Conservation (phyloP, 2,888 invertebrate genomes). For the Deladenus siricidicola region DNA sequence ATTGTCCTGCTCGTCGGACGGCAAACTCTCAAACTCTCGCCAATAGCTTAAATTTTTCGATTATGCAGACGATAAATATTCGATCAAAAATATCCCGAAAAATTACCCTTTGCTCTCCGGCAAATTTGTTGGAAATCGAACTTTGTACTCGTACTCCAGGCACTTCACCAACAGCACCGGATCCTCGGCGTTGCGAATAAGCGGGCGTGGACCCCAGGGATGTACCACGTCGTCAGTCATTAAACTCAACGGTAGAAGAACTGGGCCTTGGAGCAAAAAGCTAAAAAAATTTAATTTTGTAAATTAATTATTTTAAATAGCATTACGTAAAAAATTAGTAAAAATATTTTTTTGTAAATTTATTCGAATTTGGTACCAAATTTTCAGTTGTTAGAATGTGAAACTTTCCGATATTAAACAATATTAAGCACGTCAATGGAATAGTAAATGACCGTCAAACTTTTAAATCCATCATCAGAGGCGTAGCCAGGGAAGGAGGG, state of each 20-base stretch:
- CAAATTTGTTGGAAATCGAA: slow-evolving; percentile 35
- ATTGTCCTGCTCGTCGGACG: slow-evolving; percentile 52
- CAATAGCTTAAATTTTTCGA: slow-evolving; percentile 21
- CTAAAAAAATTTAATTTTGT: slow-evolving; percentile 7
- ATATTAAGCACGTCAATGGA: too few relatives aligned
- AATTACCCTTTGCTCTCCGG: slow-evolving; percentile 14
- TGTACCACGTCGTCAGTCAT: slow-evolving; percentile 30
- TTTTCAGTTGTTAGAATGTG: too few relatives aligned
- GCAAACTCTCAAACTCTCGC: slow-evolving; percentile 49
- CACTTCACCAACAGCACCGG: slow-evolving; percentile 41
- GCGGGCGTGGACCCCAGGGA: slow-evolving; percentile 46
- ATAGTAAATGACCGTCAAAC: too few relatives aligned
- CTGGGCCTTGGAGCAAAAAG: slow-evolving; percentile 27
- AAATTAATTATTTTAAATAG: neutral
- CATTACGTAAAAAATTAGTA: neutral
- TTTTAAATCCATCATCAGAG: too few relatives aligned
- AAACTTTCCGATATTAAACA: too few relatives aligned
- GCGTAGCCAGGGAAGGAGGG: too few relatives aligned
- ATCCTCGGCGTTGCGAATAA: slow-evolving; percentile 35
- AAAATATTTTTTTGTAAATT: too few relatives aligned
- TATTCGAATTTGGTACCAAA: too few relatives aligned
- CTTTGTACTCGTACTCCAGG: slow-evolving; percentile 34
- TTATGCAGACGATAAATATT: neutral
- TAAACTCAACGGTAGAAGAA: slow-evolving; percentile 21
- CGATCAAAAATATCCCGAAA: neutral